phyloP scores from a whole-genome alignment of 2,888 invertebrate species.

The Antheraea yamamai region DNA sequence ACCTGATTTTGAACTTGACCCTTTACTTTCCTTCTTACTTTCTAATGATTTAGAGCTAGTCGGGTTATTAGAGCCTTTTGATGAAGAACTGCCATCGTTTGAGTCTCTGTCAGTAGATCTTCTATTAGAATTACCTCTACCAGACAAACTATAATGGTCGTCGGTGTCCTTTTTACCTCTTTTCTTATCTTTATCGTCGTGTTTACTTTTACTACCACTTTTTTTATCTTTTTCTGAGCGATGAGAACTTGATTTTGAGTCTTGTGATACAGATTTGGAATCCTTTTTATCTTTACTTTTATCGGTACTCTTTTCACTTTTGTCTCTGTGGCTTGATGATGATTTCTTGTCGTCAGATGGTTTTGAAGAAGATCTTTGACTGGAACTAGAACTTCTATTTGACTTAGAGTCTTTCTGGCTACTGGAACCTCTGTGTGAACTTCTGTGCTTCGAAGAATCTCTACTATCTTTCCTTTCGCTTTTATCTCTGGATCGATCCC shows the following conservation, averaged over 20 bases:
- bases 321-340: conserved; percentile 62
- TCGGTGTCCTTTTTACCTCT: conserved; percentile 83
- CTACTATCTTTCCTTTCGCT: conserved; percentile 64
- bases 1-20: conserved; percentile 69
- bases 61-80: conserved; percentile 69
- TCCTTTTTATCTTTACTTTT: conserved; percentile 54
- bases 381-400: conserved; percentile 62
- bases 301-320: conserved; percentile 52
- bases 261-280: conserved; percentile 59
- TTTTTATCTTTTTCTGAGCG: conserved; percentile 74
- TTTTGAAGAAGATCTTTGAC: conserved; percentile 57
- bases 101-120: conserved; percentile 91
- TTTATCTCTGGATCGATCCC: conserved; percentile 58
- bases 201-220: conserved; percentile 64
- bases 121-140: conserved; percentile 84
- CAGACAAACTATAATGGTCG: conserved; percentile 87
- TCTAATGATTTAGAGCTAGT: conserved; percentile 61
- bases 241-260: conserved; percentile 63
- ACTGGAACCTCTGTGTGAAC: conserved; percentile 65
- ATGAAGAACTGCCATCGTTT: conserved; percentile 85
- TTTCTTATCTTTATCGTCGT: conserved; percentile 73
- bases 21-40: conserved; percentile 67
- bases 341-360: conserved; percentile 69
- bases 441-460: conserved; percentile 69
- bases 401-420: conserved; percentile 65